Percentiles rank a stretch among this genome's conserved stretches.
phyloP scores from a whole-genome alignment of 2,113 vertebrate genomes.

The Barbus barbus region DNA sequence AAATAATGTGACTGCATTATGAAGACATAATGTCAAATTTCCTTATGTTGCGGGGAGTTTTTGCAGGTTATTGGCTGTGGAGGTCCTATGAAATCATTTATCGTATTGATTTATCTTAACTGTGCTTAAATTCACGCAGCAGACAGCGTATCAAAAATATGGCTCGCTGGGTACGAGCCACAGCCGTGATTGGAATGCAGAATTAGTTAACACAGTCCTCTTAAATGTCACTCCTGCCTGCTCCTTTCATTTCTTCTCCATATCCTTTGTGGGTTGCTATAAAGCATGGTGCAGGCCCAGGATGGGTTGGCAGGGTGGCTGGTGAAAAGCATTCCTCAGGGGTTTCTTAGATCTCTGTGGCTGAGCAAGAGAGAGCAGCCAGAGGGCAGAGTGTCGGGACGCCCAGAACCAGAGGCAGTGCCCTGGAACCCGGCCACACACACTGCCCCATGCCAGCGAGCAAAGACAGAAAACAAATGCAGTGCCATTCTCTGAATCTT shows the following conservation, averaged over 20 bases:
- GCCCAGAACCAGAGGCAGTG: conserved; percentile 49
- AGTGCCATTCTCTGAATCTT: conserved; percentile 33
- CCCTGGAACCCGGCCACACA: conserved; percentile 53
- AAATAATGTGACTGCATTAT: neutral
- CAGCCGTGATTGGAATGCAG: conserved; percentile 47
- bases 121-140: neutral
- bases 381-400: conserved; percentile 53
- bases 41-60: neutral
- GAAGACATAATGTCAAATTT: conserved; percentile 9
- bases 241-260: conserved; percentile 53
- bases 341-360: conserved; percentile 57
- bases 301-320: conserved; percentile 49
- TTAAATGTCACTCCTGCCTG: conserved; percentile 58
- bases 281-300: conserved; percentile 49
- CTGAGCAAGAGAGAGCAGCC: conserved; percentile 50
- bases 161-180: conserved; percentile 28
- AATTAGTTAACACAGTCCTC: conserved; percentile 48
- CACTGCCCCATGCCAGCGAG: conserved; percentile 42
- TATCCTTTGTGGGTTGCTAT: conserved; percentile 42
- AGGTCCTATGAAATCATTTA: neutral
- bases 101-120: neutral
- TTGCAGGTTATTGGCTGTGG: neutral
- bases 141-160: neutral
- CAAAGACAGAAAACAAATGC: conserved; percentile 22
- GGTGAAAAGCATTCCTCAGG: conserved; percentile 56